phyloP scores from a whole-genome alignment of 1,140 invertebrate genomes.

The Myzus persicae region DNA sequence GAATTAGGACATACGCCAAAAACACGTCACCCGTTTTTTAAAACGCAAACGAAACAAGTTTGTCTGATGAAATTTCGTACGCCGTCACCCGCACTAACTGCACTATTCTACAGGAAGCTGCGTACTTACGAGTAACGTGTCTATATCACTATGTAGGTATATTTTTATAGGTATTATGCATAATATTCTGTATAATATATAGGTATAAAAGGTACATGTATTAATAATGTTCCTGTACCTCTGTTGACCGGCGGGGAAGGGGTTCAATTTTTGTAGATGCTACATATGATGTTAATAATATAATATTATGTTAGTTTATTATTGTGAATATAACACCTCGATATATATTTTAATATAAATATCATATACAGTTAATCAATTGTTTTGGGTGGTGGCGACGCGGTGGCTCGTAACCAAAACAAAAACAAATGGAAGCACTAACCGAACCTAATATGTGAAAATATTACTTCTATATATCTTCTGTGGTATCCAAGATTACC shows the following conservation, averaged over 20 bases:
- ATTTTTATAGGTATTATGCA: too few relatives aligned
- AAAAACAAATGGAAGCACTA: background rate
- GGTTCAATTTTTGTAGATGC: background rate
- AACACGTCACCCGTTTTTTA: constrained; percentile 6
- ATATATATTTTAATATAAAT: background rate
- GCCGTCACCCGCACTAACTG: too few relatives aligned
- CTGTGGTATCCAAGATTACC: background rate
- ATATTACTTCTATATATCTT: background rate
- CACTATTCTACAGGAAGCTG: background rate
- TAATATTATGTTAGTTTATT: too few relatives aligned
- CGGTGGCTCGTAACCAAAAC: background rate
- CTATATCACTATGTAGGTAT: too few relatives aligned
- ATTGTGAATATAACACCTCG: background rate
- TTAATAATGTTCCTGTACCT: background rate
- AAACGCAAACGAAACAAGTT: background rate
- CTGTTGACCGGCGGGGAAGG: background rate
- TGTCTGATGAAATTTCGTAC: background rate
- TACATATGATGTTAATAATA: background rate
- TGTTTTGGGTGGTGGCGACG: background rate
- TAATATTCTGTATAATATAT: too few relatives aligned
- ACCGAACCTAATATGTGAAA: background rate
- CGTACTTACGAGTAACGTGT: background rate
- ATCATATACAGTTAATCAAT: too few relatives aligned
- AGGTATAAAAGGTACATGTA: too few relatives aligned
- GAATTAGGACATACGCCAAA: constrained; percentile 18